Evolutionary conservation across 2,797 vertebrate species (phyloP).

Genomic region (Helarctos malayanus): DNA sequence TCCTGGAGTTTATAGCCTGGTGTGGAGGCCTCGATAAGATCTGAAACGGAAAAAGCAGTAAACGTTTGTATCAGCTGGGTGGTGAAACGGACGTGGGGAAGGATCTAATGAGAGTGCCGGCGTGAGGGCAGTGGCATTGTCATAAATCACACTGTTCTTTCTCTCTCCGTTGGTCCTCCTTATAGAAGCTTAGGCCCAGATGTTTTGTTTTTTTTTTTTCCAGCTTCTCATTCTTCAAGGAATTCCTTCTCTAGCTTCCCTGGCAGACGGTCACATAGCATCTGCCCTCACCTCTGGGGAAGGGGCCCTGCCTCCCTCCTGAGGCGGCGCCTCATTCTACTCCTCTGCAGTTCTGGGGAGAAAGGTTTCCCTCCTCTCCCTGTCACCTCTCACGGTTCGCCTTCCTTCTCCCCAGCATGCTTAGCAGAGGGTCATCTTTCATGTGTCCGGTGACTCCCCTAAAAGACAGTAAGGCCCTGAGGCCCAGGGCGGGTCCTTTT

Average conservation of each 20-base stretch:
- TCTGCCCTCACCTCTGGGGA: background rate
- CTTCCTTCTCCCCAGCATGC: background rate
- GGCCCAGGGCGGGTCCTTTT: background rate
- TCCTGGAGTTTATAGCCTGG: slow-evolving; percentile 83
- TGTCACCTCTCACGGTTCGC: background rate
- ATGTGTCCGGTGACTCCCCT: background rate
- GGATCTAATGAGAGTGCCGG: slow-evolving; percentile 47
- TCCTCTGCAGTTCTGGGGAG: background rate
- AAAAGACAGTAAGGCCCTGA: background rate
- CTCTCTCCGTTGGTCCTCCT: slow-evolving; percentile 53
- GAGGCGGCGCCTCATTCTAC: background rate
- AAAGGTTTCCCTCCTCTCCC: background rate
- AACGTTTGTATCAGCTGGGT: slow-evolving; percentile 78
- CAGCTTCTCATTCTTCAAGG: background rate
- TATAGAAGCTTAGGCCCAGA: background rate
- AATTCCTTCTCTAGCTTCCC: background rate
- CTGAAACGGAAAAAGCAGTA: slow-evolving; percentile 83
- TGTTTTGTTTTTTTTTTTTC: background rate
- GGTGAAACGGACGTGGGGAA: background rate
- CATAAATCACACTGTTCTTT: slow-evolving; percentile 77
- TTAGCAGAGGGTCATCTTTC: background rate
- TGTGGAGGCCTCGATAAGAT: slow-evolving; percentile 77
- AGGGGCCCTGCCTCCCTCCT: background rate
- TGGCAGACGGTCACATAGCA: background rate
- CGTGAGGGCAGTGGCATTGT: slow-evolving; percentile 61